Base-by-base conservation (phyloP, 2,113 vertebrate species). In the Varanus salvator region DNA sequence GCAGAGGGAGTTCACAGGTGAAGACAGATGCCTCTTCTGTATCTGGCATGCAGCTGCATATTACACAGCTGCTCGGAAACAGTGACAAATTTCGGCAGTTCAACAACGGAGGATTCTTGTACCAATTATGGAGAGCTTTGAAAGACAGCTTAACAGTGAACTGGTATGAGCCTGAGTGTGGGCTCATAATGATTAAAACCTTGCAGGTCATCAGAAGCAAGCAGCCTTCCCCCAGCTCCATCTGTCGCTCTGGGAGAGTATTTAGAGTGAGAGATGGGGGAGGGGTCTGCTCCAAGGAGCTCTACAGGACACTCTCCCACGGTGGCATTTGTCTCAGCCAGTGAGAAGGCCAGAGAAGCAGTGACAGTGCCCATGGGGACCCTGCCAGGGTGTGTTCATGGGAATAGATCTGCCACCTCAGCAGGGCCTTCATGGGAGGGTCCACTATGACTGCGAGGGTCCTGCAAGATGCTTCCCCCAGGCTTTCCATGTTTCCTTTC, bases 41-140 rank as follows among this genome's bases (percentile, higher is more conserved):
- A 66, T 68, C 64, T 87, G 75, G 86, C 75, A 68, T 57, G n/a
- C 78, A 88, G 66, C 44, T 88, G 92, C 69, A 76, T 69, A 25
- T 66, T 72, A 78, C 75, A 34, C 90, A 92, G 81, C 83, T 92
- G 81, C 88, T 95, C 75, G 2, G 90, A 92, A 82, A 23, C 89
- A 91, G 75, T 94, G 93, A 84, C 85, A 50, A 52, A 92, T 72
- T 86, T 93, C 89, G 76, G 57, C 86, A 87, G 60, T 57, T 48
- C 19, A 78, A 23, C 75, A 7, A 23, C 23, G n/a, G 38, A 87
- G 19, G 38, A n/a, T 19, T 77, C 57, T 66, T 87, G 57, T 78
- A 29, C 38, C 75, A 44, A 48, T 64, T 66, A 48, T 34, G 11
- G 66, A 87, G 57, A 86, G 31, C 23, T 34, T 60, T 64, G 72